Conservation (phyloP, 2,797 vertebrate species). For the Leptodactylus fallax region DNA sequence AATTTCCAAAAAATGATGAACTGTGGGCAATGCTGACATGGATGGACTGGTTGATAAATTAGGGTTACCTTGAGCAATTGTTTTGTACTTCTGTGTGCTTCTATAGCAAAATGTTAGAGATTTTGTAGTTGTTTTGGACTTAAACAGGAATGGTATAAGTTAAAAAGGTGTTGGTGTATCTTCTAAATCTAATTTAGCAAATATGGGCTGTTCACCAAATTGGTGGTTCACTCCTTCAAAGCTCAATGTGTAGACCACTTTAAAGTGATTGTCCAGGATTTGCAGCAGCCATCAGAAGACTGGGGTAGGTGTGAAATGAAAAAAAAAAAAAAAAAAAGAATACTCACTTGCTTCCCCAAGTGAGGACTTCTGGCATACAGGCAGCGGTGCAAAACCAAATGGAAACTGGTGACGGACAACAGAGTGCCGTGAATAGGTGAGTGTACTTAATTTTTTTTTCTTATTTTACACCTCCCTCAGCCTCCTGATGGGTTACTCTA, state of each 20-base stretch:
- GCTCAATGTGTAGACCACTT: not conserved
- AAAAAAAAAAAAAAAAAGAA: too few relatives aligned
- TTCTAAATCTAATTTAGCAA: not conserved
- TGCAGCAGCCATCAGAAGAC: too few relatives aligned
- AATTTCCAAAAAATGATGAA: conserved; percentile 11
- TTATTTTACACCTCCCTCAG: too few relatives aligned
- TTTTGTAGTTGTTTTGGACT: not conserved
- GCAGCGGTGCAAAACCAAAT: too few relatives aligned
- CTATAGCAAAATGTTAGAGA: not conserved
- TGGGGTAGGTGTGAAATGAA: too few relatives aligned
- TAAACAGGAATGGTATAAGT: not conserved
- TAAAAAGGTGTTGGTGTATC: not conserved
- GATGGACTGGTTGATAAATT: not conserved
- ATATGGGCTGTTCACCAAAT: not conserved
- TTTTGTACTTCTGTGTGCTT: not conserved
- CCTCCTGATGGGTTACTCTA: too few relatives aligned
- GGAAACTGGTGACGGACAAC: too few relatives aligned
- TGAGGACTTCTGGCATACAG: too few relatives aligned
- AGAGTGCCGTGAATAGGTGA: too few relatives aligned
- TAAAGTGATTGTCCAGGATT: too few relatives aligned
- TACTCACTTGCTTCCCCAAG: too few relatives aligned
- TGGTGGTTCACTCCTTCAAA: not conserved
- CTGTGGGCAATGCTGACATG: not conserved
- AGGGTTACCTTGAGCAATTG: not conserved
- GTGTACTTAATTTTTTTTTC: too few relatives aligned